phyloP scores from a whole-genome alignment of 2,113 vertebrate species.

The Benitochromis conjunctus region DNA sequence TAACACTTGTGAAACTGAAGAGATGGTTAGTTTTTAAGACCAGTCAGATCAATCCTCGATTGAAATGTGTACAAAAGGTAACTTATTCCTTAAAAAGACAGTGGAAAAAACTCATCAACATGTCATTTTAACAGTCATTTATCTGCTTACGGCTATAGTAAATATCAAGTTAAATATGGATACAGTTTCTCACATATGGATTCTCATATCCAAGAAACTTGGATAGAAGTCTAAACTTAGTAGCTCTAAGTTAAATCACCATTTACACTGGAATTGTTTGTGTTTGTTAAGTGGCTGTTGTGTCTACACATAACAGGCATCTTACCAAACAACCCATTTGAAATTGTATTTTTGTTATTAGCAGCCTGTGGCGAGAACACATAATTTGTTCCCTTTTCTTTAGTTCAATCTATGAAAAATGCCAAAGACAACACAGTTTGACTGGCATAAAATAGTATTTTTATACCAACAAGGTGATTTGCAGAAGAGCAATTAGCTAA shows the following conservation, averaged over 20 bases:
- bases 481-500: neutral
- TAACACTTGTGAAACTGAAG: neutral
- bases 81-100: neutral
- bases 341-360: neutral
- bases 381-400: neutral
- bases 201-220: neutral
- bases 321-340: neutral
- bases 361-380: neutral
- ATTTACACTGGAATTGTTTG: neutral
- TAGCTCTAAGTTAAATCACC: neutral
- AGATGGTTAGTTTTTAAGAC: neutral
- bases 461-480: neutral
- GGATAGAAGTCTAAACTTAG: neutral
- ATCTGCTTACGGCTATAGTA: neutral
- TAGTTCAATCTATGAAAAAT: neutral
- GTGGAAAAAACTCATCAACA: fast-evolving
- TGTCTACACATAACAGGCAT: neutral
- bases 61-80: neutral
- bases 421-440: neutral
- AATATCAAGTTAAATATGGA: neutral
- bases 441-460: neutral
- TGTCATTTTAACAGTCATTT: neutral
- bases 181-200: neutral
- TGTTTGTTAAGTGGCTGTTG: neutral
- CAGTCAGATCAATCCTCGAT: neutral